These are phyloP conservation scores for Sitobion miscanthi DNA, from an alignment of 1,140 invertebrate species.

Conservation along the genomic window DNA sequence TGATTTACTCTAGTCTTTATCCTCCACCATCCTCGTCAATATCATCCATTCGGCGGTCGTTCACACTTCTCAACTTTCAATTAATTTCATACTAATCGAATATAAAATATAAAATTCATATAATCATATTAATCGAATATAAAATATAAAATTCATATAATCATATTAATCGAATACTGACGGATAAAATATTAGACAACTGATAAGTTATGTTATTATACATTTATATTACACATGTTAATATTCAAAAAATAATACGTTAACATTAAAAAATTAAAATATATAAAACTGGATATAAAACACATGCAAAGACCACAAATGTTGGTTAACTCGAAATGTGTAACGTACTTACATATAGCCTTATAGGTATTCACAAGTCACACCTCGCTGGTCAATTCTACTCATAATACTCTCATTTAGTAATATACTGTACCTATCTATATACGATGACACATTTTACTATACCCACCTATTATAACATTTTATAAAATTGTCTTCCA, in stretches of 20 bases:
- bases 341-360: background rate
- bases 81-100: background rate
- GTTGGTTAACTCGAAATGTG: background rate
- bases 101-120: background rate
- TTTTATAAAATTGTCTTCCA: background rate
- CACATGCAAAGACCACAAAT: background rate
- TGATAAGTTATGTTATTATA: background rate
- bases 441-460: background rate
- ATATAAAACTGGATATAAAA: background rate
- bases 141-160: too few species aligned
- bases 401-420: too few species aligned
- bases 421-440: background rate
- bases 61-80: background rate
- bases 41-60: background rate
- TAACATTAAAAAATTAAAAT: background rate
- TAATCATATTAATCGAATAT: background rate
- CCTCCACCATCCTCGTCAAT: background rate
- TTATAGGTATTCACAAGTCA: too few species aligned
- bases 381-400: too few species aligned
- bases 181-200: background rate
- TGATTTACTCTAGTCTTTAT: background rate
- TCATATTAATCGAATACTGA: background rate
- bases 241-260: too few species aligned
- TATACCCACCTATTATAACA: background rate
- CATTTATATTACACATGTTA: too few species aligned